Percentiles rank a stretch among this genome's conserved stretches.
Conservation (phyloP, 1,140 invertebrate genomes). For the Piezodorus guildinii region DNA sequence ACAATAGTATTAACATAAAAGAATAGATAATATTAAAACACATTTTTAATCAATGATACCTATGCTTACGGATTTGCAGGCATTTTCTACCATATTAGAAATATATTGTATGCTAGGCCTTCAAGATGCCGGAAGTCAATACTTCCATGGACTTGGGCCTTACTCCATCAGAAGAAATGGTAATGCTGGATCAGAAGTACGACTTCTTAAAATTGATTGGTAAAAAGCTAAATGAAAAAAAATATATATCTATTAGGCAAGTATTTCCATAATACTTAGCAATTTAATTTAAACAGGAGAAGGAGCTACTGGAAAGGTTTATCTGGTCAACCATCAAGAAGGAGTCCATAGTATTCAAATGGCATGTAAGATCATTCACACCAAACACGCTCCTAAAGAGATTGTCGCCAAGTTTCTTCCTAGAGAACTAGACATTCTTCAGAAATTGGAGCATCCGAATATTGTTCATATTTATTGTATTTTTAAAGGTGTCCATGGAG, state of each 20-base stretch:
- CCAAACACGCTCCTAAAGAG: conserved; percentile 51
- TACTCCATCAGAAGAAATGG: neutral
- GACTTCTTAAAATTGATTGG: neutral
- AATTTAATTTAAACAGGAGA: neutral
- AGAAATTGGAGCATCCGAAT: conserved; percentile 57
- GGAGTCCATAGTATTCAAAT: conserved; percentile 39
- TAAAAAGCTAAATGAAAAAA: neutral
- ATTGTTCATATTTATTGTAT: conserved; percentile 38
- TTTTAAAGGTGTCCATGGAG: neutral
- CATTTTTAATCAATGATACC: too few species aligned
- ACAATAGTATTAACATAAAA: too few species aligned
- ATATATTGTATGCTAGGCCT: too few species aligned
- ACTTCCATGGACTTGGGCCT: conserved; percentile 6
- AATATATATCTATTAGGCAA: too few species aligned
- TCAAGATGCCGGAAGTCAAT: neutral
- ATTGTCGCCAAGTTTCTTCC: conserved; percentile 63
- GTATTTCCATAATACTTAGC: too few species aligned
- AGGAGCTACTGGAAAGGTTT: conserved; percentile 18
- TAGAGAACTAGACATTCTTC: conserved; percentile 55
- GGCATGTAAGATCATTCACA: conserved; percentile 64
- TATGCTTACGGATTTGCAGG: too few species aligned
- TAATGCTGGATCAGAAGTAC: neutral
- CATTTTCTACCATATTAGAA: too few species aligned
- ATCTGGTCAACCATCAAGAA: conserved; percentile 34
- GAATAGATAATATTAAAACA: too few species aligned